phyloP scores from a whole-genome alignment of 2,888 invertebrate species.

The Maniola hyperantus region DNA sequence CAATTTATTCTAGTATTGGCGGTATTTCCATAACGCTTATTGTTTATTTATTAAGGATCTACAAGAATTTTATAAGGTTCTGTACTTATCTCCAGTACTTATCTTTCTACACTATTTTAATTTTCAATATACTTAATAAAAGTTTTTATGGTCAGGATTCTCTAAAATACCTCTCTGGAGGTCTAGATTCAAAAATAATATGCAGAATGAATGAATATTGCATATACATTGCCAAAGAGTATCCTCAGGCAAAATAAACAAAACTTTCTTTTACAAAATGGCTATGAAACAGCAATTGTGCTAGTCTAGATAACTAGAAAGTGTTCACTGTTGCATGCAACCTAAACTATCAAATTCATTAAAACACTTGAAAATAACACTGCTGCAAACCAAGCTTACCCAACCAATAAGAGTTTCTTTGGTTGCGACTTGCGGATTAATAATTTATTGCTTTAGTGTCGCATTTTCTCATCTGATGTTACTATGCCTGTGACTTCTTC shows the following conservation, averaged over 20 bases:
- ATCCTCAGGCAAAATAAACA: not conserved
- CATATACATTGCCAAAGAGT: not conserved
- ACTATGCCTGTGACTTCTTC: no score
- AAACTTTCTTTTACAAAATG: constrained; percentile 10
- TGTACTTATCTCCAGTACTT: not conserved
- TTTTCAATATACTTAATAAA: no score
- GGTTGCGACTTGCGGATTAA: not conserved
- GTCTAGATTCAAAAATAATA: no score
- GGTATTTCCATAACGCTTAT: not conserved
- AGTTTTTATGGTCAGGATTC: no score
- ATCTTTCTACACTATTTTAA: no score
- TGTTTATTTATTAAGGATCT: not conserved
- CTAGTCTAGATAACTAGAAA: constrained; percentile 39
- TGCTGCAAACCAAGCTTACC: constrained; percentile 34
- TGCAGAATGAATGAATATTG: no score
- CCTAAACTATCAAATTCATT: constrained; percentile 42
- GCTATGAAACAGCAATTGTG: constrained; percentile 12
- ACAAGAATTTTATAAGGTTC: not conserved
- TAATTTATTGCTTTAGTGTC: constrained; percentile 27
- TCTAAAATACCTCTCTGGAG: no score
- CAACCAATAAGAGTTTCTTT: constrained; percentile 35
- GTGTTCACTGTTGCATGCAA: constrained; percentile 43
- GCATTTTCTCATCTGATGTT: constrained; percentile 14
- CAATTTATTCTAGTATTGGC: not conserved
- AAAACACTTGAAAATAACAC: constrained; percentile 27